Evolutionary conservation across 92 coral and sea anemone species (phyloP), one percentile per base, ranked within the genome.

Genomic region (Muricea muricata): DNA sequence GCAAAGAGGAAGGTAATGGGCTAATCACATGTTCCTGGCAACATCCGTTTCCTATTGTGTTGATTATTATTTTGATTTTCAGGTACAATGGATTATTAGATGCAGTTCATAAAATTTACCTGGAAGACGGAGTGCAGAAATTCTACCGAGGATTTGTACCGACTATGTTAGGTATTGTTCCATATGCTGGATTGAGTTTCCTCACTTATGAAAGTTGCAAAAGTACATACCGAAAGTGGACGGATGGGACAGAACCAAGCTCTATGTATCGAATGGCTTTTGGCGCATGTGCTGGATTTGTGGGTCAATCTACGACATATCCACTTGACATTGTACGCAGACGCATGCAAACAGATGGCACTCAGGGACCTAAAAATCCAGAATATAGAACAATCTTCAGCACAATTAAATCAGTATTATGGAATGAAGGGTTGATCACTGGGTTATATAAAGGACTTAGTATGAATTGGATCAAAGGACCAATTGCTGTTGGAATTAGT

Each of bases 401-500:
- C 60, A 96, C 99, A 1, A 92, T 95, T 17, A 92, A 87, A 66
- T 90, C 86, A 80, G 94, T 96, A 54, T 88, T 89, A 45, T 75
- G 85, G 29, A 91, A 97, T 4, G 99, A 96, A 56, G 99, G 99
- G 0, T 70, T 96, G 8, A 79, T 46, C 66, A 91, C 75, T 58
- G 99, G 99, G 6, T 81, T 96, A 3, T 96, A 92, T 39, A 96
- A 96, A 40, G 99, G 99, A 1, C 82, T 96, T 1, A 96, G 96
- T 23, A 91, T 96, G 98, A 96, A 96, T 73, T 96, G 99, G 99
- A 81, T 96, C 21, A 96, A 96, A 82, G 99, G 99, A 1, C 99
- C 99, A 0, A 90, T 96, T 37, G 99, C 99, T 23, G 99, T 96
- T 2, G 99, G 99, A 5, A 94, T 96, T 54, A 96, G 99, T 63